Evolutionary conservation across 2,888 invertebrate species (phyloP).

Genomic region (Colostygia pectinataria): DNA sequence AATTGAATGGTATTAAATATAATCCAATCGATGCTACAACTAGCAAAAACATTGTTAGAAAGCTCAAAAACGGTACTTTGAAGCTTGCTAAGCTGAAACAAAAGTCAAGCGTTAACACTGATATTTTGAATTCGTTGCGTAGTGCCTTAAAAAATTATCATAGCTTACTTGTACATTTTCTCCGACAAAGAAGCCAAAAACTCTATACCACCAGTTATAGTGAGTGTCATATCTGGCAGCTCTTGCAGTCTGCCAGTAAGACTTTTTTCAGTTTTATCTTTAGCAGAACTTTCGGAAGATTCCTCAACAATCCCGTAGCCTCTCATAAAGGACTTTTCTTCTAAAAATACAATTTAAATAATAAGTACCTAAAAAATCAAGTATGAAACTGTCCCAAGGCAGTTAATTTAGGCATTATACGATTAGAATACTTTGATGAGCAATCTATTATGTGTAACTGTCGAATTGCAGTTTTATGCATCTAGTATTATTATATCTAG

Average conservation of each 20-base stretch:
- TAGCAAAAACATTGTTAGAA: slow-evolving; percentile 58
- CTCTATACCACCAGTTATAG: slow-evolving; percentile 61
- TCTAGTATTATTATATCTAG: no score
- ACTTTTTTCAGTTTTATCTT: slow-evolving; percentile 44
- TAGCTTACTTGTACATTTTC: slow-evolving; percentile 64
- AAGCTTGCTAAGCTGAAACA: slow-evolving; percentile 66
- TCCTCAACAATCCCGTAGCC: slow-evolving; percentile 35
- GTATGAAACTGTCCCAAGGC: no score
- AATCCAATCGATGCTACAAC: slow-evolving; percentile 47
- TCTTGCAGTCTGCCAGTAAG: slow-evolving; percentile 56
- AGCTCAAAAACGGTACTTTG: slow-evolving; percentile 69
- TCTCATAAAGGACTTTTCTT: slow-evolving; percentile 37
- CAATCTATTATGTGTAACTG: no score
- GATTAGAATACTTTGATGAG: no score
- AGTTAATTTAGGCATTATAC: no score
- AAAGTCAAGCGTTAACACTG: background rate
- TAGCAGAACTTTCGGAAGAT: slow-evolving; percentile 29
- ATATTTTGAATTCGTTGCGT: no score
- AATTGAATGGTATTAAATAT: slow-evolving; percentile 63
- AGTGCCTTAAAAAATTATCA: background rate
- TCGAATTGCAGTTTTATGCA: no score
- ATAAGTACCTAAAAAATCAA: no score
- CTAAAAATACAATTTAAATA: slow-evolving; percentile 28
- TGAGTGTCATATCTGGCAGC: slow-evolving; percentile 60
- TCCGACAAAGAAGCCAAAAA: slow-evolving; percentile 60